phyloP scores from a whole-genome alignment of 2,888 invertebrate genomes.

The Troides oblongomaculatus region DNA sequence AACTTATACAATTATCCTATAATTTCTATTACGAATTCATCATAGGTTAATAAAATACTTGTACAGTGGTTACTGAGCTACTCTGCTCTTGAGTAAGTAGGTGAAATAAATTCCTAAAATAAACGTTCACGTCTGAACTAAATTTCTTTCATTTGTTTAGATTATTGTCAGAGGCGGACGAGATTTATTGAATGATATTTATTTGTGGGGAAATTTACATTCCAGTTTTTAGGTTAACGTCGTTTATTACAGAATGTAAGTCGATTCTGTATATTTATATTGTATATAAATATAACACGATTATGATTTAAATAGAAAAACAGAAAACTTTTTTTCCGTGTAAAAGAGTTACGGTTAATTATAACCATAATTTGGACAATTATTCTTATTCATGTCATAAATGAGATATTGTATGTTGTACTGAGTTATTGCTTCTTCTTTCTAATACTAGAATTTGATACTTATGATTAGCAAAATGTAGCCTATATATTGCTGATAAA shows the following conservation, averaged over 20 bases:
- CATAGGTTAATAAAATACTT: background rate
- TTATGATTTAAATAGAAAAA: background rate
- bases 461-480: background rate
- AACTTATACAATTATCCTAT: background rate
- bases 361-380: background rate
- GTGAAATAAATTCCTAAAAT: conserved; percentile 15
- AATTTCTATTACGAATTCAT: background rate
- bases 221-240: background rate
- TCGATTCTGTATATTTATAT: background rate
- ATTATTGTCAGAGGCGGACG: conserved; percentile 15
- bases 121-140: conserved; percentile 12
- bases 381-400: no score
- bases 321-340: background rate
- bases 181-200: conserved; percentile 15
- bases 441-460: no score
- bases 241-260: background rate
- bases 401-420: no score
- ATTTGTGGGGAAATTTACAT: background rate
- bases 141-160: conserved; percentile 23
- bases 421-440: no score
- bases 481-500: background rate
- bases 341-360: background rate
- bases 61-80: background rate
- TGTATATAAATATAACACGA: background rate
- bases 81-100: background rate